These are phyloP conservation scores for Rhinoptilus africanus DNA, from an alignment of 2,113 vertebrate species.

Conservation along the genomic window DNA sequence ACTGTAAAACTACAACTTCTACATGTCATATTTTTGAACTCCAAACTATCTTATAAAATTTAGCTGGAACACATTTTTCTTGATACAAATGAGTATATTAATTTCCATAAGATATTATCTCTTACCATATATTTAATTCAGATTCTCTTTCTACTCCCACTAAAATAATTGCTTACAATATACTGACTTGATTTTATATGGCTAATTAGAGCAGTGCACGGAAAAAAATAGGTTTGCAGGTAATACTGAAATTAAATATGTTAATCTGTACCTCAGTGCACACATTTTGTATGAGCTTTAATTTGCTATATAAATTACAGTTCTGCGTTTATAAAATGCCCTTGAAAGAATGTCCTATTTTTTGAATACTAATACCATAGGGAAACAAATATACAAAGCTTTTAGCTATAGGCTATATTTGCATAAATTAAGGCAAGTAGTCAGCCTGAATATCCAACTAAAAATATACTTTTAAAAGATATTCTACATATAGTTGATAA, in stretches of 20 bases:
- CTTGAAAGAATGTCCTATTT: conserved; percentile 77
- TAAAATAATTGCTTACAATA: conserved; percentile 81
- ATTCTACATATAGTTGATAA: conserved; percentile 53
- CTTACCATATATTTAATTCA: conserved; percentile 79
- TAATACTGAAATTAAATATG: conserved; percentile 87
- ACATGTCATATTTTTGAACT: conserved; percentile 65
- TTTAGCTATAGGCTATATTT: conserved; percentile 77
- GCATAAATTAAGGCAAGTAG: conserved; percentile 72
- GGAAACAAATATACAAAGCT: conserved; percentile 75
- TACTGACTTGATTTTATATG: conserved; percentile 77
- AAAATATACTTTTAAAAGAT: conserved; percentile 60
- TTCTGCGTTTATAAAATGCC: conserved; percentile 76
- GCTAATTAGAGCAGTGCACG: conserved; percentile 78
- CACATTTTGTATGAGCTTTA: conserved; percentile 81
- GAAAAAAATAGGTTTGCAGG: conserved; percentile 82
- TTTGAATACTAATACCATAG: conserved; percentile 68
- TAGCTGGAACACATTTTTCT: conserved; percentile 72
- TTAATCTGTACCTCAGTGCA: conserved; percentile 80
- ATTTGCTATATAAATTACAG: conserved; percentile 81
- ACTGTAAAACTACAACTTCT: conserved; percentile 69
- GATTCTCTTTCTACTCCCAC: conserved; percentile 73
- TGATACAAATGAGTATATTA: conserved; percentile 75
- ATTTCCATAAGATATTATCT: conserved; percentile 78
- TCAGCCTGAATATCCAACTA: conserved; percentile 50
- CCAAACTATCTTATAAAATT: conserved; percentile 63